Base-by-base conservation (phyloP, 2,888 invertebrate species). In the Nephrotoma guestfalica region DNA sequence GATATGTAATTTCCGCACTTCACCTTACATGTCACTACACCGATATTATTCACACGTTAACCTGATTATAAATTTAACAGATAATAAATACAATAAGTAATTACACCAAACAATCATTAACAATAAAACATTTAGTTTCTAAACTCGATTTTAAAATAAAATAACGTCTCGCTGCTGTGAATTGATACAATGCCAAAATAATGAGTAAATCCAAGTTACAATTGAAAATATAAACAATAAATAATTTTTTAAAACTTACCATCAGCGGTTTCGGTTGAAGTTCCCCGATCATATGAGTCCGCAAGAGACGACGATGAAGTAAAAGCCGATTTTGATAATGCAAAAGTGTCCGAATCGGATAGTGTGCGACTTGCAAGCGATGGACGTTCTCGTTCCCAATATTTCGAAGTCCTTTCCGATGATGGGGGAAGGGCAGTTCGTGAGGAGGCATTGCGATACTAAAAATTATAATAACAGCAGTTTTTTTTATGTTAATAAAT, bases 391-490 rank as follows among this genome's bases (percentile, higher is more conserved):
- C 91, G 90, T 87, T 91, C 91, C 90, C 90, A 91, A 87, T 90
- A 90, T 85, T 91, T 90, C 42, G 47, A 41, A 4, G 51, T 2
- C 30, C 47, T 40, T 47, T 90, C 90, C 18, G 91, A 90, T 86
- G 91, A 91, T 86, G 91, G 89, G 87, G 91, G 91, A 88, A 91
- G 88, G 87, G 89, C 90, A 87, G 89, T 90, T 87, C 91, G 89
- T 85, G 88, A 87, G 86, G 90, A 88, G 83, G 89, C 88, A 88
- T 89, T 89, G 88, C 91, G 89, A 86, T 87, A 87, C 86, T 87
- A 87, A 87, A 88, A 86, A 87, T 83, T 43, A 51, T 43, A 43
- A 15, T 15, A 51, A 85, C 30, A 42, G 15, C 18, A n/a, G n/a
- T n/a, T 43, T 18, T 84, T 6, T 85, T 15, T 85, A n/a, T 42